Conservation (phyloP, 1,140 invertebrate genomes). For the Chironomus tepperi region DNA sequence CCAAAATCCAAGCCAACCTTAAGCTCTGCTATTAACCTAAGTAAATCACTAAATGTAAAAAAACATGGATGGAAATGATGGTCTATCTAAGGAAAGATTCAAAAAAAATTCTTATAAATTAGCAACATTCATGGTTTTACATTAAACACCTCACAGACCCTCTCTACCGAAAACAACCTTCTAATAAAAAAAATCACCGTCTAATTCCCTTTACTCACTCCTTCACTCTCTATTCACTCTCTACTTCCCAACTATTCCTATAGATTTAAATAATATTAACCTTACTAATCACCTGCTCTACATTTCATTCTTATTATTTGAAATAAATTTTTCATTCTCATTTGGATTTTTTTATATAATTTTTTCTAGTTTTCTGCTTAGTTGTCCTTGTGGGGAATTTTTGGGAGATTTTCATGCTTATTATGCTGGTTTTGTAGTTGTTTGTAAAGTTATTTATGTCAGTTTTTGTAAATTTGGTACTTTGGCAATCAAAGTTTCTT, state of each 20-base stretch:
- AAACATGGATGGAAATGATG: too few relatives aligned
- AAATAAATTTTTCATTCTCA: neutral
- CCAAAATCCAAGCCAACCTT: too few relatives aligned
- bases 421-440: too few relatives aligned
- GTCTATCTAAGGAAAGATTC: too few relatives aligned
- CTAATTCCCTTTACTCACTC: neutral
- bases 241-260: neutral
- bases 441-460: too few relatives aligned
- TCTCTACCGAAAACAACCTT: neutral
- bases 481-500: too few relatives aligned
- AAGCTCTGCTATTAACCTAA: too few relatives aligned
- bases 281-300: conserved; percentile 5
- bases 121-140: neutral
- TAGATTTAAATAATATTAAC: too few relatives aligned
- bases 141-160: neutral
- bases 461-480: too few relatives aligned
- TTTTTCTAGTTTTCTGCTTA: neutral
- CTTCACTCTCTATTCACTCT: neutral
- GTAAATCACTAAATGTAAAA: too few relatives aligned
- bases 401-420: too few relatives aligned
- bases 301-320: neutral
- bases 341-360: neutral
- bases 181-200: neutral
- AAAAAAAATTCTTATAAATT: neutral
- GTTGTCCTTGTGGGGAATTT: too few relatives aligned